phyloP scores from a whole-genome alignment of 2,888 invertebrate species.

The Prosopocoilus inquinatus region DNA sequence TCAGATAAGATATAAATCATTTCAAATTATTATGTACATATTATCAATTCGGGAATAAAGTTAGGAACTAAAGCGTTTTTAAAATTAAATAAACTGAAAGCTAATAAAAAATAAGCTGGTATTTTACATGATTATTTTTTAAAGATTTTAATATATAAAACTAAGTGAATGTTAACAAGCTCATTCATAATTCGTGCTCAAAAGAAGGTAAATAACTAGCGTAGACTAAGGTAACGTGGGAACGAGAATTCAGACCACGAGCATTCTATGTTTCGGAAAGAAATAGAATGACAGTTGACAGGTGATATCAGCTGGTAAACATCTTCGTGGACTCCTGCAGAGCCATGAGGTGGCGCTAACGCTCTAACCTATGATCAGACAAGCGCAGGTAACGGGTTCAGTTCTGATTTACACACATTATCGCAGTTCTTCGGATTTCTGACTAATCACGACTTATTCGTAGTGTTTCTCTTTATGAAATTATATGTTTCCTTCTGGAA shows the following conservation, averaged over 20 bases:
- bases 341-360: conserved; percentile 20
- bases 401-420: conserved; percentile 20
- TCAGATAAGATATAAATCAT: no score
- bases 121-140: not conserved
- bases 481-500: no score
- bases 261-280: conserved; percentile 13
- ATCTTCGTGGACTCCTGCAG: conserved; percentile 22
- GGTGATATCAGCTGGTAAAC: conserved; percentile 20
- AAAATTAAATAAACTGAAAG: no score
- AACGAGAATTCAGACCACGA: conserved; percentile 14
- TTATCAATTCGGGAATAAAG: no score
- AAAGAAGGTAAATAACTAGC: not conserved
- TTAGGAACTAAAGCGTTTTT: no score
- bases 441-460: no score
- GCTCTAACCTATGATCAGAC: conserved; percentile 15
- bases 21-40: no score
- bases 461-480: no score
- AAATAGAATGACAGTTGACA: conserved; percentile 21
- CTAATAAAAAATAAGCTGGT: no score
- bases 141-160: not conserved
- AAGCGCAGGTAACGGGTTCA: conserved; percentile 16
- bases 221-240: conserved; percentile 15
- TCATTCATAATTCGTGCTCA: not conserved
- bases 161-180: conserved; percentile 5
- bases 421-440: no score